These are phyloP conservation scores for Zaprionus inermis DNA, from an alignment of 1,140 invertebrate genomes.

Conservation along the genomic window DNA sequence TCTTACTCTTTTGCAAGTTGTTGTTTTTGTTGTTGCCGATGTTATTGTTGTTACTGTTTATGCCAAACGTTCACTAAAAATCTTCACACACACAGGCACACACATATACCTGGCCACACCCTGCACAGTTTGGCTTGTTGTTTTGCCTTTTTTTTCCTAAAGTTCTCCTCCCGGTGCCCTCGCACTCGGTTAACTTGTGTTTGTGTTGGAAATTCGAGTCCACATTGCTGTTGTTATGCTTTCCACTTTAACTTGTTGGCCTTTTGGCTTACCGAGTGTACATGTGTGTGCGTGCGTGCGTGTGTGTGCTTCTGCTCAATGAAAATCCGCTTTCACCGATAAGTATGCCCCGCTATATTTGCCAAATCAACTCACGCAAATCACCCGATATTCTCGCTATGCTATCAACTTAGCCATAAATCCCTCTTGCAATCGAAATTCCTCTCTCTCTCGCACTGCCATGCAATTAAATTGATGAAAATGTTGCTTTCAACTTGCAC, in stretches of 20 bases:
- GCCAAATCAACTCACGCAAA: slow-evolving; percentile 43
- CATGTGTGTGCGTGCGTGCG: background rate
- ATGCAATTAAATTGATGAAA: slow-evolving; percentile 78
- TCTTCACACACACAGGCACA: slow-evolving; percentile 40
- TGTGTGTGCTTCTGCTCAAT: slow-evolving; percentile 4
- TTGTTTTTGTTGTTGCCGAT: slow-evolving; percentile 42
- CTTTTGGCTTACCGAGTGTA: slow-evolving; percentile 31
- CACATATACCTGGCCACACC: slow-evolving; percentile 3
- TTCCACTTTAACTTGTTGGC: slow-evolving; percentile 40
- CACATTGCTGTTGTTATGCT: slow-evolving; percentile 37
- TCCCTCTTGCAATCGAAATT: slow-evolving; percentile 72
- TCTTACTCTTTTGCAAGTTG: slow-evolving; percentile 12
- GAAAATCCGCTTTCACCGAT: slow-evolving; percentile 18
- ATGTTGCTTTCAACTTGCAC: slow-evolving; percentile 73
- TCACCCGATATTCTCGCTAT: slow-evolving; percentile 47
- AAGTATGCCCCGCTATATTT: slow-evolving; percentile 27
- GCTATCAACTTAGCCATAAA: slow-evolving; percentile 78
- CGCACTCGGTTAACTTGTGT: slow-evolving; percentile 29
- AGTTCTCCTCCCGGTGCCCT: slow-evolving; percentile 4
- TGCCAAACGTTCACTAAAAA: slow-evolving; percentile 47
- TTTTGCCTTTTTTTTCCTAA: slow-evolving; percentile 45
- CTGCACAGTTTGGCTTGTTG: slow-evolving; percentile 51
- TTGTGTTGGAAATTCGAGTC: slow-evolving; percentile 41
- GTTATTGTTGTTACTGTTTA: slow-evolving; percentile 34
- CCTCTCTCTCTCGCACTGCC: slow-evolving; percentile 33